These are phyloP conservation scores for Galeopsomyia nigrocyanea DNA, from an alignment of 2,888 invertebrate species.

Conservation along the genomic window DNA sequence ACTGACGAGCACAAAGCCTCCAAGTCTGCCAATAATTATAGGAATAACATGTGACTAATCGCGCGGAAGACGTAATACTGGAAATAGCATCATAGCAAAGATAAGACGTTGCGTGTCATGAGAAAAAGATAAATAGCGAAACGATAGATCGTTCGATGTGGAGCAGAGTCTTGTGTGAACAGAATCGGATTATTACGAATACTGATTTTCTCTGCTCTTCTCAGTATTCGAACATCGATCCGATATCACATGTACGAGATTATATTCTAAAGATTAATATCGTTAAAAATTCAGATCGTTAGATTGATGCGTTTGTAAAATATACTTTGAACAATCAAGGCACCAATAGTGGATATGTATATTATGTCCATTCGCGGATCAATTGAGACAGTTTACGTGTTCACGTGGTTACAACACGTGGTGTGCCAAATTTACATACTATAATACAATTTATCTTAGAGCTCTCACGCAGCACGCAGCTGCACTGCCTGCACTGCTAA, in stretches of 20 bases:
- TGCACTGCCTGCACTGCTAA: no score
- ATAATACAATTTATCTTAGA: slow-evolving; percentile 16
- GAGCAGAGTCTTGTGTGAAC: slow-evolving; percentile 27
- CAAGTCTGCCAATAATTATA: background rate
- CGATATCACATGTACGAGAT: background rate
- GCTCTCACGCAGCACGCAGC: background rate
- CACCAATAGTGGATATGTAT: slow-evolving; percentile 21
- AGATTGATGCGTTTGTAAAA: slow-evolving; percentile 21
- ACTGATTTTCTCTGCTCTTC: background rate
- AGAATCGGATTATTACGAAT: background rate
- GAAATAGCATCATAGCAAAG: slow-evolving; percentile 1
- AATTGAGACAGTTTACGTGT: no score
- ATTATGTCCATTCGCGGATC: background rate
- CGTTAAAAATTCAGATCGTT: background rate
- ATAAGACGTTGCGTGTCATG: background rate
- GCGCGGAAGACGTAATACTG: slow-evolving; percentile 37
- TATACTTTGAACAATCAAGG: slow-evolving; percentile 31
- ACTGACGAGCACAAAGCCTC: background rate
- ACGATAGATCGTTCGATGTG: slow-evolving; percentile 18
- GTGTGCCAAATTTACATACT: slow-evolving; percentile 13
- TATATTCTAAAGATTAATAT: slow-evolving; percentile 5
- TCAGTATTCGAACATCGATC: background rate
- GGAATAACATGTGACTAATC: background rate
- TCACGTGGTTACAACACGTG: no score
- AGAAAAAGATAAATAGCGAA: slow-evolving; percentile 1